Evolutionary conservation across 2,113 vertebrate species (phyloP).

Genomic region (Strigops habroptila): DNA sequence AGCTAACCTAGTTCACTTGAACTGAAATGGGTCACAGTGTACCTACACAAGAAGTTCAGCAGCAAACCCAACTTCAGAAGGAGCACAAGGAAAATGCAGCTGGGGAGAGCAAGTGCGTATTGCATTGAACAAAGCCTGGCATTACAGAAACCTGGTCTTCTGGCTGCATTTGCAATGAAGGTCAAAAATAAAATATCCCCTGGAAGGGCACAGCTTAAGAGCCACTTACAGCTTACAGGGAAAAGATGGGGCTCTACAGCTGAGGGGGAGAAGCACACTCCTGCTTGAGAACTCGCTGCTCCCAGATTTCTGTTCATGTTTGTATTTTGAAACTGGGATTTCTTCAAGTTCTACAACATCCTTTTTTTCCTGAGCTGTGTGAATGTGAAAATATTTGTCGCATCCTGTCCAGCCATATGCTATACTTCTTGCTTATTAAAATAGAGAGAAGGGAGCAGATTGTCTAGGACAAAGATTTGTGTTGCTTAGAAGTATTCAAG

Average conservation of each 20-base stretch:
- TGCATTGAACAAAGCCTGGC: neutral
- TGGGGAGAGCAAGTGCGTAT: neutral
- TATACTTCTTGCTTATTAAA: slow-evolving; percentile 36
- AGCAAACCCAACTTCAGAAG: slow-evolving; percentile 21
- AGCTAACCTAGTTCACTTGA: slow-evolving; percentile 57
- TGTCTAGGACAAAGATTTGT: neutral
- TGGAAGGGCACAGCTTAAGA: neutral
- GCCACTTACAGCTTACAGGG: neutral
- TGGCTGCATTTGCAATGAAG: neutral
- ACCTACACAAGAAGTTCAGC: slow-evolving; percentile 50
- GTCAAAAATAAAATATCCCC: neutral
- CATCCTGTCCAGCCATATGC: neutral
- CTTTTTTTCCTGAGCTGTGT: neutral
- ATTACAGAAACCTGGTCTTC: neutral
- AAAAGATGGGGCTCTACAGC: neutral
- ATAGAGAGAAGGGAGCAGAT: neutral
- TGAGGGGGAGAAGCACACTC: neutral
- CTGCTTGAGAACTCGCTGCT: neutral
- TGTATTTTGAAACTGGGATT: neutral
- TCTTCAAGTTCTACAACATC: neutral
- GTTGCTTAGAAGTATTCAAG: neutral
- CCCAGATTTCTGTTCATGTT: neutral
- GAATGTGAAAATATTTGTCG: neutral
- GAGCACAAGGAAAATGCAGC: slow-evolving; percentile 24
- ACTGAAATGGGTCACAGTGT: slow-evolving; percentile 58